phyloP scores from a whole-genome alignment of 2,888 invertebrate genomes.

The Andrena camellia region DNA sequence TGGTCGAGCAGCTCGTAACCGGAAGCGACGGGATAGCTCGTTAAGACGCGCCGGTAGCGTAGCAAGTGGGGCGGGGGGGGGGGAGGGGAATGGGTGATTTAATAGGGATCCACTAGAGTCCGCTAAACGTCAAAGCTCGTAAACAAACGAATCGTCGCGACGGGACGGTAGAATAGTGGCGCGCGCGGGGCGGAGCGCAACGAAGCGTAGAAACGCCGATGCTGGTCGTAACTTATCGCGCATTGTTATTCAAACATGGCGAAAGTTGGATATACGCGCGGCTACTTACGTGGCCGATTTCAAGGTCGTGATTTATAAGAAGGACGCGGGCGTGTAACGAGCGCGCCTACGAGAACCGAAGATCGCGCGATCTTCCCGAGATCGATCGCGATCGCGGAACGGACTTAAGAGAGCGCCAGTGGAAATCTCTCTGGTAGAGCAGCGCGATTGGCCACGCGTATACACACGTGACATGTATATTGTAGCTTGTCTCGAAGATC shows the following conservation, averaged over 20 bases:
- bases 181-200: background rate
- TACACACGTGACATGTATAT: no score
- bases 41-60: background rate
- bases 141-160: background rate
- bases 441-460: no score
- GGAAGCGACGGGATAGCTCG: background rate
- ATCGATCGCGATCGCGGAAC: slow-evolving; percentile 19
- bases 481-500: no score
- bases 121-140: slow-evolving; percentile 2
- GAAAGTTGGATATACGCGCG: slow-evolving; percentile 69
- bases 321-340: slow-evolving; percentile 37
- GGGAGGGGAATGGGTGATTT: background rate
- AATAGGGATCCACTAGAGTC: background rate
- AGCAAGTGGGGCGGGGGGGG: background rate
- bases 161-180: background rate
- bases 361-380: background rate
- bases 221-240: background rate
- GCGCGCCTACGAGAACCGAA: slow-evolving; percentile 3
- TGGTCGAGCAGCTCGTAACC: no score
- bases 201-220: slow-evolving; percentile 8
- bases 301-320: slow-evolving; percentile 71
- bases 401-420: slow-evolving; percentile 16
- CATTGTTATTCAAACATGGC: slow-evolving; percentile 66
- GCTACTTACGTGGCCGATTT: slow-evolving; percentile 70
- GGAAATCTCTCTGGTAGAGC: slow-evolving; percentile 1